Base-by-base conservation (phyloP, 2,888 invertebrate genomes). In the Baronia brevicornis region DNA sequence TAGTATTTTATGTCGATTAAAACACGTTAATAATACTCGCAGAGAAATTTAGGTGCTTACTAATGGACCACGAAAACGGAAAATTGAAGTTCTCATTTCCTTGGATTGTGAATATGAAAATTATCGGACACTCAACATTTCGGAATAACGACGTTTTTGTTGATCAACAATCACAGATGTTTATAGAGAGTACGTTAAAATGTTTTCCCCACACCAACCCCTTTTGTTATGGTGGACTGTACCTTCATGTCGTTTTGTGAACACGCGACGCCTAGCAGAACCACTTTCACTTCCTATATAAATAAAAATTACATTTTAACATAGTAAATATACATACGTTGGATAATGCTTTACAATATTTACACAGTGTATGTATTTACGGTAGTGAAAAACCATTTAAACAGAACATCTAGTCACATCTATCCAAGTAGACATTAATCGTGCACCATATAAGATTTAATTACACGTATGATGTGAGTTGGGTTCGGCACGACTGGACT, bases 391-490 rank as follows among this genome's bases (percentile, higher is more conserved):
- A 13, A 19, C 7, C 24, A 26, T n/a, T n/a, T n/a, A n/a, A n/a
- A n/a, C n/a, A n/a, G n/a, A n/a, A n/a, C n/a, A n/a, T 28, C n/a
- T n/a, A 14, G 14, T 5, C 12, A 9, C 46, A 41, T 62, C 60
- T 64, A 44, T 37, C 52, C 48, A 60, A 25, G 35, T 41, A 50
- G 58, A 62, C 63, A 5, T 13, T 96, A 96, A 96, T 26, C 2
- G 33, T 27, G 28, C 32, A 23, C 8, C 27, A 39, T 22, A 38
- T 28, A 17, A 26, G 11, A 6, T 23, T 77, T 67, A 84, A 64
- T 91, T 95, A 96, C 96, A 96, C 87, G 94, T 94, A 71, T 95
- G 95, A 87, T 96, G 95, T 51, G 95, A 95, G 58, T 86, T 84
- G 34, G 89, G 88, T 46, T 80, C 82, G 48, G 90, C 91, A 58